Evolutionary conservation across 2,888 invertebrate species (phyloP), one percentile per base, ranked within the genome.

Genomic region (Epinotia ramella): DNA sequence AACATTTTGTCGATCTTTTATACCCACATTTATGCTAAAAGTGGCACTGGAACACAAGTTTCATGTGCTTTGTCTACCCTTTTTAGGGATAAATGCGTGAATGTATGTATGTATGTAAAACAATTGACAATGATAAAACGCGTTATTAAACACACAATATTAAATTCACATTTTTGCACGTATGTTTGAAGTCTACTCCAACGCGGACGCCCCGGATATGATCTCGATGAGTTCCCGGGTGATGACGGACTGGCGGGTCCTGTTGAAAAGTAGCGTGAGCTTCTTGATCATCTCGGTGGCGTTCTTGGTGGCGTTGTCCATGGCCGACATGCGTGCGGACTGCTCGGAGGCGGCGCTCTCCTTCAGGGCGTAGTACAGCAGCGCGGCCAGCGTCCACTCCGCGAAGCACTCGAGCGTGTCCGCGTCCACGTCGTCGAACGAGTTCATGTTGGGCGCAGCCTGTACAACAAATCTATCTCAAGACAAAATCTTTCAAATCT

Each of bases 171-270:
- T 18, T 63, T 44, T 44, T 3, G 11, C 18, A 12, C 4, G 11
- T 11, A 44, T n/a, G 3, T 63, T 63, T 44, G 33, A n/a, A 9
- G n/a, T n/a, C 53, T 83, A 90, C 77, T 95, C 95, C 78, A 97
- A 94, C 65, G 97, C 97, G 40, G 98, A 96, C 63, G 98, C 98
- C 81, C 98, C 98, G 69, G 98, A 98, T 85, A 98, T 98, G 91
- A 98, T 98, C 95, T 98, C 98, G 85, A 98, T 98, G 82, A 98
- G 95, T 88, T 98, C 98, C 81, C 97, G 95, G 57, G 98, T 98
- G 91, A 98, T 98, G 86, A 98, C 98, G 73, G 97, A 96, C 88
- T 97, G 97, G 80, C 97, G 94, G 49, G 97, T 97, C 82, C 97
- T 94, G 93, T 97, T 97, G 95, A 96, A 97, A 20, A 96, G 95